Evolutionary conservation across 1,140 invertebrate species (phyloP), one percentile per base, ranked within the genome.

Genomic region (Drosophila bocqueti): DNA sequence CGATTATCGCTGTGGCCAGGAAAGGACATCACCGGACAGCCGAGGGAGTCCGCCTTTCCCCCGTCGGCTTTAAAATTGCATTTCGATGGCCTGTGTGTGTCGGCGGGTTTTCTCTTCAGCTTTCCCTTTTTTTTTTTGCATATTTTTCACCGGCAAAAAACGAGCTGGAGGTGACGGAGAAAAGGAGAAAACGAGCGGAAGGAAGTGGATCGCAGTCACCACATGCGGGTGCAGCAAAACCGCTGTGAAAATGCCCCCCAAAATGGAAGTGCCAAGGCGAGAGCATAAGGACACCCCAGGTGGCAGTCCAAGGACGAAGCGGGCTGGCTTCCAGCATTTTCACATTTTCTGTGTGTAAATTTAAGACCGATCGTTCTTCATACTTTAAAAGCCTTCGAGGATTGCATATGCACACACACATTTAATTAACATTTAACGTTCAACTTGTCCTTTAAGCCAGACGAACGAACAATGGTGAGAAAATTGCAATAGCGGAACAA

Each of bases 221-320:
- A 73, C 80, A 77, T 87, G 64, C 74, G 64, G 80, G 69, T 69
- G 38, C 36, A 45, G 58, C 26, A 47, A 74, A 75, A 60, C 83
- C 82, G 65, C 83, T 83, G 76, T 83, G 75, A 76, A 87, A 86
- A 86, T 83, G 66, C 36, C 47, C 67, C 66, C 49, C 15, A n/a
- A 79, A 79, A 72, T 63, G 82, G 67, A 85, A 85, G 78, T 78
- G 78, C 55, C 76, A 68, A 85, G 60, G 60, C 65, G 55, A 45
- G 62, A 34, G 40, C 42, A 24, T 40, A 60, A 60, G 63, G 47
- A 77, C 50, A 54, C 73, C 50, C 40, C 62, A 71, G 50, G 62
- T 60, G 63, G 59, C 34, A 13, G 26, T 11, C 54, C 26, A 52
- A 29, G 50, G 42, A 57, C 47, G 16, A 38, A 26, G 16, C 16